phyloP scores from a whole-genome alignment of 2,113 vertebrate genomes.

The Conger conger region DNA sequence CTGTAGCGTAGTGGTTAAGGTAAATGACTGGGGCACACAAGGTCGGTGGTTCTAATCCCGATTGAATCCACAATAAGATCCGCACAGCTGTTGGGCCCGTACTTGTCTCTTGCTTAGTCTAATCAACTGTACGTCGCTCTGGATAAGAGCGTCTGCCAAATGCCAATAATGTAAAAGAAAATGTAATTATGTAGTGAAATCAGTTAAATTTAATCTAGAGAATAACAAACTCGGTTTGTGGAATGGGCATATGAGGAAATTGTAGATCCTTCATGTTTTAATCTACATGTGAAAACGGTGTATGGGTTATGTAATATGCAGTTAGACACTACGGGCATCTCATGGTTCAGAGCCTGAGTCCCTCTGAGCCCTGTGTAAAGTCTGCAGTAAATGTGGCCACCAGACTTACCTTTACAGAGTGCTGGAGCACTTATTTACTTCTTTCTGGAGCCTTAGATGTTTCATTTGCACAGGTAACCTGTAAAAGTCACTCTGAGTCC shows the following conservation, averaged over 20 bases:
- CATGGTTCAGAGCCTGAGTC: neutral
- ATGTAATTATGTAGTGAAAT: too few relatives aligned
- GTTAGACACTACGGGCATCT: neutral
- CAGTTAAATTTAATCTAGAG: neutral
- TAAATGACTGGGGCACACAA: too few relatives aligned
- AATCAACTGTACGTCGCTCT: too few relatives aligned
- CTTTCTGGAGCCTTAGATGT: constrained; percentile 19
- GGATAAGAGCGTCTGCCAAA: too few relatives aligned
- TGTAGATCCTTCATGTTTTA: too few relatives aligned
- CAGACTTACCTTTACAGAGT: neutral
- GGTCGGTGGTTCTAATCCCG: too few relatives aligned
- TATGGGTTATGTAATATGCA: neutral
- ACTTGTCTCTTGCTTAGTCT: too few relatives aligned
- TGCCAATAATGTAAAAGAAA: too few relatives aligned
- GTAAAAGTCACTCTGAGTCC: neutral
- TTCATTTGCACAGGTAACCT: constrained; percentile 29
- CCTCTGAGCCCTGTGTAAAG: neutral
- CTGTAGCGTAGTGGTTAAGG: too few relatives aligned
- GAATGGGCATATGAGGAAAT: neutral
- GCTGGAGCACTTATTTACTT: constrained; percentile 8
- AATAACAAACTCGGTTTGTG: neutral
- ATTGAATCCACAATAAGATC: too few relatives aligned
- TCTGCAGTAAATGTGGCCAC: neutral
- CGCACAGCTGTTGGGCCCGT: too few relatives aligned
- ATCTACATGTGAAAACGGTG: neutral